Base-by-base conservation (phyloP, 2,113 vertebrate species). In the Psettodes erumei region DNA sequence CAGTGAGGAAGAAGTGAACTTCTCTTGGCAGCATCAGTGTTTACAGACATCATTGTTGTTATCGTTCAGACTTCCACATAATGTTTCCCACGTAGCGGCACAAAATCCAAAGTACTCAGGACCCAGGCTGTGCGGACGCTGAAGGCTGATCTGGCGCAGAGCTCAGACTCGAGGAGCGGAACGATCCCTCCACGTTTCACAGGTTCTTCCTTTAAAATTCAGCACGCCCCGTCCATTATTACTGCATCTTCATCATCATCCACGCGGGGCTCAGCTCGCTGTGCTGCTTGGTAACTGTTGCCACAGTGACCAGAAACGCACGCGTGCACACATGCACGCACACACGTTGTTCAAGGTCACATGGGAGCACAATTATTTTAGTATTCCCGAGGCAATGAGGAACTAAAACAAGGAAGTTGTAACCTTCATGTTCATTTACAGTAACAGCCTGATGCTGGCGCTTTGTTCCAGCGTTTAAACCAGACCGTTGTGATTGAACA, bases 201-300 rank as follows among this genome's bases (percentile, higher is more conserved):
- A 18, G 11, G 13, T 16, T 25, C 58, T 5, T 53, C 30, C 45
- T 54, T 37, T 40, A 15, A 43, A 65, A 42, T 38, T 23, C 47
- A 42, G 38, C 48, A 21, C 60, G 11, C 62, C 50, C 40, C n/a
- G 19, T 16, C 73, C 53, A 23, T 38, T 67, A 28, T n/a, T 1
- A 12, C 42, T 19, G 1, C 42, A 11, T 71, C 56, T 54, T 76
- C 75, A n/a, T 59, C 66, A 18, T 77, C 64, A 13, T 50, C 45
- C 69, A 71, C 45, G 23, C 58, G 3, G 63, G 28, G 53, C 73
- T 68, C 80, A 48, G 70, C 83, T 79, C 71, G 16, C 19, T 35
- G 10, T 48, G 87, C 81, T 86, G 78, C 87, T 38, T 89, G 43
- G 87, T 72, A 58, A 84, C 82, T 56, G 87, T 86, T 84, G 75